Conservation (phyloP, 2,888 invertebrate species). For the Diarsia brunnea region DNA sequence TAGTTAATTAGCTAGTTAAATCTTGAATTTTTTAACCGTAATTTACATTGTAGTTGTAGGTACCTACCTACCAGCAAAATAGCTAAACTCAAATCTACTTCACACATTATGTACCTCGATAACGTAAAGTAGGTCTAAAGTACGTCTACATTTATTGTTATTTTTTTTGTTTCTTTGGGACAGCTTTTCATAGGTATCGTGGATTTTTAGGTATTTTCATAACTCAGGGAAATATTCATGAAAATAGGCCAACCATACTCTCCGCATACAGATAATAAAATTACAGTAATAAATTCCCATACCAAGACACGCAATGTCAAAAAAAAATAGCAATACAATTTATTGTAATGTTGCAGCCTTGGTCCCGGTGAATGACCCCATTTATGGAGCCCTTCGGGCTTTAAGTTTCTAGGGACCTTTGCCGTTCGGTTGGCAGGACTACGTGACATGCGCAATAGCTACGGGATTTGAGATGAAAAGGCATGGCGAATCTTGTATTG, state of each 20-base stretch:
- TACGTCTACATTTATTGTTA: conserved; percentile 6
- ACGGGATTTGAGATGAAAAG: conserved; percentile 66
- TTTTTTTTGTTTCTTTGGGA: conserved; percentile 2
- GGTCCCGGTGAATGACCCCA: conserved; percentile 73
- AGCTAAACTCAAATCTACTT: background rate
- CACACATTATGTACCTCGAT: background rate
- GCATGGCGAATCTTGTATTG: conserved; percentile 25
- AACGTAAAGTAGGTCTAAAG: background rate
- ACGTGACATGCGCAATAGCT: conserved; percentile 83
- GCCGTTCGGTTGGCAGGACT: conserved; percentile 61
- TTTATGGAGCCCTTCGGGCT: conserved; percentile 60
- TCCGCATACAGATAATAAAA: background rate
- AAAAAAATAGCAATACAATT: conserved; percentile 54
- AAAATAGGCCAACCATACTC: background rate
- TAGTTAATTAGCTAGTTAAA: conserved; percentile 34
- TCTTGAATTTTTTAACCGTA: conserved; percentile 6
- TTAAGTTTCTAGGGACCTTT: conserved; percentile 56
- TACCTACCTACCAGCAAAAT: conserved; percentile 1
- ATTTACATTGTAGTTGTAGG: background rate
- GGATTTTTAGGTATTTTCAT: no score
- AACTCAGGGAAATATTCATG: no score
- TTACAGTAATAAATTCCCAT: conserved; percentile 9
- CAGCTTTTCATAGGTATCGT: background rate
- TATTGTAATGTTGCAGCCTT: conserved; percentile 60
- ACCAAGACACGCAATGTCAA: conserved; percentile 13